Base-by-base conservation (phyloP, 2,797 vertebrate genomes). In the Schizopygopsis pylzovi region DNA sequence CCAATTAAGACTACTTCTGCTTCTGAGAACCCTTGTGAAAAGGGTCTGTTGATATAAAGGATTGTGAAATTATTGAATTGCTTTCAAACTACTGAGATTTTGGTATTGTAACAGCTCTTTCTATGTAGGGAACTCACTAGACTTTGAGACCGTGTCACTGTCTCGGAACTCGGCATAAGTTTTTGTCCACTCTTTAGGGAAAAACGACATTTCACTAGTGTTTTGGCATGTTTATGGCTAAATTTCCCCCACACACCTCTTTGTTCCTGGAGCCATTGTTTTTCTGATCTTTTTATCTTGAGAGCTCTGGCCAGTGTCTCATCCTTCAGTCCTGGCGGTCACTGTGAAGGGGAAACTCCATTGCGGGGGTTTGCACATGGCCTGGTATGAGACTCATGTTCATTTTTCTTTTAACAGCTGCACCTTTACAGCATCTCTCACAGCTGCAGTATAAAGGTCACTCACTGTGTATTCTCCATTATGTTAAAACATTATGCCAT, bases 251-350 rank as follows among this genome's bases (percentile, higher is more conserved):
- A 20, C 28, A 65, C 0, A 22, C 43, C 43, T 75, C 56, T 76
- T 83, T 76, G 56, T 76, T 75, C 71, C 59, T 39, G 56, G 16
- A 76, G 28, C 43, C 43, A 65, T 83, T 83, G 43, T n/a, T 75
- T 83, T 83, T 28, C n/a, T 33, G 56, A 63, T 83, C 28, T 47
- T 63, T 83, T 61, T 73, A 41, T 49, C 41, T 37, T 0, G 3
- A 45, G 81, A 65, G 43, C 43, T 39, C 56, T 49, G 28, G 22
- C 12, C 43, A 76, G 56, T 76, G 71, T 65, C 71, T 75, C 56
- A 75, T 83, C 41, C 41, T 63, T 61, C 9, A 72, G 68, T 43
- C 37, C 37, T 82, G 81, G 20, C 13, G 12, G 68, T 83, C 70
- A 83, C 61, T 75, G 70, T 72, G 6, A 63, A 25, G 67, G 20